Evolutionary conservation across 2,888 invertebrate species (phyloP), one percentile per base, ranked within the genome.

Genomic region (Mimachlamys varia): DNA sequence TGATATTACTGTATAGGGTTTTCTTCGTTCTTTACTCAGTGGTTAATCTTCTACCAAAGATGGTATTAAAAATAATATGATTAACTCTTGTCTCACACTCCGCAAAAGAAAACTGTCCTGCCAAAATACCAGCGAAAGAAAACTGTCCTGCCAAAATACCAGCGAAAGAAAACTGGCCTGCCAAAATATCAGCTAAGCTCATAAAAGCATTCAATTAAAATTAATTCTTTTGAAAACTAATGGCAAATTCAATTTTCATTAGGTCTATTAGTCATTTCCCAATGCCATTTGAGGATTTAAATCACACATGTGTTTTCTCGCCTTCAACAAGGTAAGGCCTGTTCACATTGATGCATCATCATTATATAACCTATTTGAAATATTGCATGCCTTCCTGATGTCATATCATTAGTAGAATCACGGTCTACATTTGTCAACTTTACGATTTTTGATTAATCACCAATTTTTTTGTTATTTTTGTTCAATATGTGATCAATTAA

Each of bases 61-160:
- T 76, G 76, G 76, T 33, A 76, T 76, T 76, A 76, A 76, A 76
- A 76, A 22, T 76, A 76, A 76, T 76, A 33, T 76, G 76, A 76
- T 76, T 76, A 76, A 76, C 76, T 76, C 33, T 33, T 76, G 76
- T 33, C 33, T 76, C 33, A 76, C 76, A 76, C 76, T 33, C 33
- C 13, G 17, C 33, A 76, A 1, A 27, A 27, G 33, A 33, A 62
- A 76, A 76, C 27, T 4, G 12, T 76, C 10, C 76, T 76, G 76
- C 76, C 76, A n/a, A n/a, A n/a, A n/a, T n/a, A n/a, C n/a, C n/a
- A n/a, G 17, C 33, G 33, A 1, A 27, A 27, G 33, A 33, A 62
- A 76, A 76, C 27, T 4, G 12, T 76, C 10, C 76, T 76, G 76
- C 76, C 76, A n/a, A n/a, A n/a, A n/a, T n/a, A n/a, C n/a, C n/a